These are phyloP conservation scores for Catocala fraxini DNA, from an alignment of 2,888 invertebrate genomes.

Conservation along the genomic window DNA sequence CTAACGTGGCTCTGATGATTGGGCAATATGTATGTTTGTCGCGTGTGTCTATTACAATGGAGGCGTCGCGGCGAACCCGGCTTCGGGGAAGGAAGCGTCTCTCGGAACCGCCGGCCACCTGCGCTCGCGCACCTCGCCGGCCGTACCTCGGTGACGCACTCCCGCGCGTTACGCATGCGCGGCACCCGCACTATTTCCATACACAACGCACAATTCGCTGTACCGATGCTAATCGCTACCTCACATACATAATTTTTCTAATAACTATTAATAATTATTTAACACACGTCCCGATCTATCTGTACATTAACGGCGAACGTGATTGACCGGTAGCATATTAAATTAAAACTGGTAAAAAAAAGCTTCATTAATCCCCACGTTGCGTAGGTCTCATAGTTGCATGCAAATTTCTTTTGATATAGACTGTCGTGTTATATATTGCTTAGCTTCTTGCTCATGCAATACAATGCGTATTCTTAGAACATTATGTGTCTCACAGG, in stretches of 20 bases:
- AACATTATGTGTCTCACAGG: neutral
- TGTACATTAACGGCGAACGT: slow-evolving; percentile 8
- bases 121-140: slow-evolving; percentile 36
- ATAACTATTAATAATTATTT: slow-evolving; percentile 20
- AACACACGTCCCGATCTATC: slow-evolving; percentile 10
- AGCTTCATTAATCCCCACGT: neutral
- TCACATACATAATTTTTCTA: slow-evolving; percentile 26
- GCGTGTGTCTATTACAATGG: slow-evolving; percentile 63
- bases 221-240: slow-evolving; percentile 40
- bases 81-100: slow-evolving; percentile 77
- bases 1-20: neutral
- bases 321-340: slow-evolving; percentile 6
- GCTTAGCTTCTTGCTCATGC: neutral
- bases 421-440: neutral
- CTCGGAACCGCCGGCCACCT: slow-evolving; percentile 64
- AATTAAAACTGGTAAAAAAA: neutral
- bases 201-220: slow-evolving; percentile 26
- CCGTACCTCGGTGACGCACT: slow-evolving; percentile 16
- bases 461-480: slow-evolving; percentile 4
- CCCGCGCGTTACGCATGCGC: slow-evolving; percentile 18
- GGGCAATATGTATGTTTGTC: slow-evolving; percentile 51
- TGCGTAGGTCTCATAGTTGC: neutral
- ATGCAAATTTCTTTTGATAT: neutral
- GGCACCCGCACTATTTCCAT: slow-evolving; percentile 24
- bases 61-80: slow-evolving; percentile 30